Base-by-base conservation (phyloP, 2,797 vertebrate species). In the Neomorphus geoffroyi region DNA sequence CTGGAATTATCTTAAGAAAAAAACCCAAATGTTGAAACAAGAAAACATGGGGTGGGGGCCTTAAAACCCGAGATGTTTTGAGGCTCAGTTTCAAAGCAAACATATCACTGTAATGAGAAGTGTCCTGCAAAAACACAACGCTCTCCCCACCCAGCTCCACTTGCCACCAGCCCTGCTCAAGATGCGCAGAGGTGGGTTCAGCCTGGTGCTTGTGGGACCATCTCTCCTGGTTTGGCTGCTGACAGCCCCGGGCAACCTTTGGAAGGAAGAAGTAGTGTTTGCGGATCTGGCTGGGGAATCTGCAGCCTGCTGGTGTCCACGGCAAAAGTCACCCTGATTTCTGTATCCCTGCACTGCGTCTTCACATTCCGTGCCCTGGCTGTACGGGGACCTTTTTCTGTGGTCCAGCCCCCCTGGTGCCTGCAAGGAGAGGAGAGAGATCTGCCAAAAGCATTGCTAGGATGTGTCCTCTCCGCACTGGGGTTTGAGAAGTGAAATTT, bases 81-180 rank as follows among this genome's bases (percentile, higher is more conserved):
- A 74, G 70, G 86, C 73, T 88, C 35, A 4, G 80, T 83, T 94
- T 92, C 86, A 94, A 94, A 90, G 80, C 65, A 90, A 95, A 93
- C 60, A 73, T 6, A 32, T 77, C 33, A 16, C 39, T 46, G 51
- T 70, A 80, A 93, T 46, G 69, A 88, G 77, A 86, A 86, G 10
- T 43, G 51, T 80, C 60, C 75, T 86, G 69, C 19, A 77, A 72
- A 90, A 90, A 73, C 57, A 75, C 0, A 1, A 57, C 1, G 19
- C 37, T 61, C 48, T 83, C 67, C 27, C 57, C 79, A 62, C 46
- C 43, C 80, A 56, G 71, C 56, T 56, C 75, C 2, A 3, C 60
- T 73, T 37, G 28, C 48, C 80, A 45, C 56, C 80, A 60, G 75
- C 67, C 24, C 71, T 4, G 4, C 37, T 51, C 0, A 0, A 45